phyloP scores from a whole-genome alignment of 2,797 vertebrate genomes.

The Acipenser oxyrinchus region DNA sequence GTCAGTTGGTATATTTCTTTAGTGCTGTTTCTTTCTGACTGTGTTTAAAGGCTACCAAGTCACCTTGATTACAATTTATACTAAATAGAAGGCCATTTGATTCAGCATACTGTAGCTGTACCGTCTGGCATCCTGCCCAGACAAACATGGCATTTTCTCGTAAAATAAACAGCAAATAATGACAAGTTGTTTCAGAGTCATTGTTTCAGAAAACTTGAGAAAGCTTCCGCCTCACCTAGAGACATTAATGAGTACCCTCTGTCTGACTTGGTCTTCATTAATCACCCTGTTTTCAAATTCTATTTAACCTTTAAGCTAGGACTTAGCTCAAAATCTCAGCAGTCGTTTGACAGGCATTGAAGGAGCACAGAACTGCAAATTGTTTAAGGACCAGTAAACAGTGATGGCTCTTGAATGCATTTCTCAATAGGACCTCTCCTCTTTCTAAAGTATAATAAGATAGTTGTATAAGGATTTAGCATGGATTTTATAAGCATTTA shows the following conservation, averaged over 20 bases:
- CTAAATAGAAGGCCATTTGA: slow-evolving; percentile 51
- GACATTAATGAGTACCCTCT: slow-evolving; percentile 24
- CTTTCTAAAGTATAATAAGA: no score
- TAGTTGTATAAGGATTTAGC: no score
- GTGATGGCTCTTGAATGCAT: no score
- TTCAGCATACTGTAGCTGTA: slow-evolving; percentile 46
- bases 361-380: no score
- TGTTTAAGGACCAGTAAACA: no score
- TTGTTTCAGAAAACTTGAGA: slow-evolving; percentile 23
- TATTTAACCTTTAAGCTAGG: background rate
- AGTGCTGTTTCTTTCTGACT: slow-evolving; percentile 16
- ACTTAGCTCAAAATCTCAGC: background rate
- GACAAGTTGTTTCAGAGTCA: slow-evolving; percentile 29
- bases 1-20: slow-evolving; percentile 5
- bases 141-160: slow-evolving; percentile 37
- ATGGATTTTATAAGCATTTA: background rate
- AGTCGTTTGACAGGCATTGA: no score
- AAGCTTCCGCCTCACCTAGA: slow-evolving; percentile 33
- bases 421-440: no score
- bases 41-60: slow-evolving; percentile 45
- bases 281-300: slow-evolving; percentile 3
- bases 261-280: slow-evolving; percentile 25
- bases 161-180: slow-evolving; percentile 39
- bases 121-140: slow-evolving; percentile 45
- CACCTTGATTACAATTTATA: slow-evolving; percentile 61